Evolutionary conservation across 2,113 vertebrate species (phyloP).

Genomic region (Istiophorus platypterus): DNA sequence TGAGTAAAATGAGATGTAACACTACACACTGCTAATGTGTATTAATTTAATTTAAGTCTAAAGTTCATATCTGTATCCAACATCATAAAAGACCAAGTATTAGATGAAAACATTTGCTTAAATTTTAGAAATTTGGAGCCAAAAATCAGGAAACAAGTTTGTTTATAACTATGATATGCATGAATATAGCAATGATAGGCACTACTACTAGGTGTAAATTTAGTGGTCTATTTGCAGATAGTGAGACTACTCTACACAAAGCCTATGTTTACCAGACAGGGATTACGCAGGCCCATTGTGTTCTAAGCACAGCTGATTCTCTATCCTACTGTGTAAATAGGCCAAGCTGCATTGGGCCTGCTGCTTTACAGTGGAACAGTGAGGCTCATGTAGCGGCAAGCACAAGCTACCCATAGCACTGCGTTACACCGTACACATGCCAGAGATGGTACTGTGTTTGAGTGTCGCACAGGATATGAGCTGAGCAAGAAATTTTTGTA

Average conservation of each 20-base stretch:
- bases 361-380: slow-evolving; percentile 49
- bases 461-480: background rate
- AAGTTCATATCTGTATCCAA: no score
- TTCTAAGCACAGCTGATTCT: slow-evolving; percentile 71
- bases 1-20: background rate
- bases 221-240: slow-evolving; percentile 24
- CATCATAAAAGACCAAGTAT: no score
- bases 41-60: no score
- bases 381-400: slow-evolving; percentile 9
- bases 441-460: background rate
- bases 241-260: slow-evolving; percentile 37
- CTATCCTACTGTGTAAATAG: slow-evolving; percentile 73
- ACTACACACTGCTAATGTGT: no score
- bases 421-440: background rate
- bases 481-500: background rate
- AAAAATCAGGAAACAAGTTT: background rate
- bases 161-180: background rate
- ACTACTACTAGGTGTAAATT: slow-evolving; percentile 21
- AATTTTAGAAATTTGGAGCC: background rate
- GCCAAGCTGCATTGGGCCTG: slow-evolving; percentile 64
- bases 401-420: background rate
- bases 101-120: background rate
- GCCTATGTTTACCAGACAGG: slow-evolving; percentile 75
- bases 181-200: background rate
- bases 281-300: slow-evolving; percentile 77